A percentile compares a stretch with the other conserved stretches of the same genome.
Evolutionary conservation across 2,888 invertebrate species (phyloP).

Genomic region (Busseola fusca): DNA sequence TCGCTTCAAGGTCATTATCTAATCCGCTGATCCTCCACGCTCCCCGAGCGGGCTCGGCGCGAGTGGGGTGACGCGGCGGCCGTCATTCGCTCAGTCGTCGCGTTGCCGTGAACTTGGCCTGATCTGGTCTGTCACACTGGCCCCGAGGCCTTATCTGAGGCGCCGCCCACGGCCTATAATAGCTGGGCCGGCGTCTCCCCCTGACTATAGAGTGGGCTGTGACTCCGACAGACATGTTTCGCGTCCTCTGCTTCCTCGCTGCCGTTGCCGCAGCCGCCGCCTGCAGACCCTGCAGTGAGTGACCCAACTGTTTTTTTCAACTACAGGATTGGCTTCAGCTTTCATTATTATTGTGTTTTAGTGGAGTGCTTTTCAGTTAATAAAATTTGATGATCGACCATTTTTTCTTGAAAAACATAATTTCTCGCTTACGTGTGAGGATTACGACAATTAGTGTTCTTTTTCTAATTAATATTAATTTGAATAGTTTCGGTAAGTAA

Average conservation of each 20-base stretch:
- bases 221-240: slow-evolving; percentile 86
- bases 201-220: slow-evolving; percentile 82
- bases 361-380: slow-evolving; percentile 49
- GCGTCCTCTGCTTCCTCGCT: slow-evolving; percentile 81
- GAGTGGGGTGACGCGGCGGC: slow-evolving; percentile 66
- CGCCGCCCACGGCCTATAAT: slow-evolving; percentile 88
- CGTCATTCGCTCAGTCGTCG: slow-evolving; percentile 81
- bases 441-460: slow-evolving; percentile 11
- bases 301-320: slow-evolving; percentile 56
- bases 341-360: slow-evolving; percentile 44
- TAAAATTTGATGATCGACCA: not conserved
- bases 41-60: slow-evolving; percentile 61
- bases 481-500: slow-evolving; percentile 39
- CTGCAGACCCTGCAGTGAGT: slow-evolving; percentile 88
- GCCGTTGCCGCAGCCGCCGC: slow-evolving; percentile 76
- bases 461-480: slow-evolving; percentile 14
- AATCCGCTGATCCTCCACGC: slow-evolving; percentile 72
- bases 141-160: slow-evolving; percentile 85
- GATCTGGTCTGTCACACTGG: slow-evolving; percentile 82
- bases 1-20: slow-evolving; percentile 79
- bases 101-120: slow-evolving; percentile 88
- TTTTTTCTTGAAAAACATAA: not conserved
- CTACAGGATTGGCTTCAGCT: slow-evolving; percentile 39
- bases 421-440: not conserved
- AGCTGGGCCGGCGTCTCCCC: slow-evolving; percentile 86